A percentile compares a stretch with the other conserved stretches of the same genome.
Evolutionary conservation across 2,888 invertebrate genomes (phyloP).

Genomic region (Lepas anatifera): DNA sequence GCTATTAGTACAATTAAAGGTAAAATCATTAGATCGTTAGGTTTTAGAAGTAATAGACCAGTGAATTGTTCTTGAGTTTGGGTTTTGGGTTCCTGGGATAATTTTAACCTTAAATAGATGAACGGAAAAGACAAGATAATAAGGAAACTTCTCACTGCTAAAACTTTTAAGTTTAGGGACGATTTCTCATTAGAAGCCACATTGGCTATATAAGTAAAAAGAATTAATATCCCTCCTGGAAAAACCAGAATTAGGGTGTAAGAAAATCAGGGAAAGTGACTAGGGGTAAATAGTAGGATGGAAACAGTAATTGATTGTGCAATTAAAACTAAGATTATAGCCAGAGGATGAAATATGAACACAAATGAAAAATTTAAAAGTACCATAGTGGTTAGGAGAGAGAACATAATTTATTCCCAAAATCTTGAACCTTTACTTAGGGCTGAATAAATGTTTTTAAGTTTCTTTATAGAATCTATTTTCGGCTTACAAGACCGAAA

Average conservation of each 20-base stretch:
- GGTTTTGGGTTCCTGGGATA: slow-evolving; percentile 27
- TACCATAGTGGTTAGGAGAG: no score
- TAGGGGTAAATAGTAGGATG: background rate
- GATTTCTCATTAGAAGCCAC: background rate
- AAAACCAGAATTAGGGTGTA: background rate
- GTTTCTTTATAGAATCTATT: background rate
- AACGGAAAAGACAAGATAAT: background rate
- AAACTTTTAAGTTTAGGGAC: background rate
- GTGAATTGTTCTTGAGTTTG: background rate
- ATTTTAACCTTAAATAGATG: slow-evolving; percentile 35
- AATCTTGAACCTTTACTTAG: no score
- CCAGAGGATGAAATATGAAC: background rate
- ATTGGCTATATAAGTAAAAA: background rate
- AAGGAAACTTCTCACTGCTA: background rate
- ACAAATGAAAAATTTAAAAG: background rate
- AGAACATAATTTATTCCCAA: no score
- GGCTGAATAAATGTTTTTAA: no score
- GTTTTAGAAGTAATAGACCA: background rate
- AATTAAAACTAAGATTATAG: background rate
- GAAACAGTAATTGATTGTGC: background rate
- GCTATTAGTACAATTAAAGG: background rate
- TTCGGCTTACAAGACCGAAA: background rate
- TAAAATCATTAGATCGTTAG: background rate
- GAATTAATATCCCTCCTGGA: background rate
- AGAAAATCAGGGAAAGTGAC: background rate